Evolutionary conservation across 2,888 invertebrate species (phyloP), one percentile per base, ranked within the genome.

Genomic region (Nemotelus pantherinus): DNA sequence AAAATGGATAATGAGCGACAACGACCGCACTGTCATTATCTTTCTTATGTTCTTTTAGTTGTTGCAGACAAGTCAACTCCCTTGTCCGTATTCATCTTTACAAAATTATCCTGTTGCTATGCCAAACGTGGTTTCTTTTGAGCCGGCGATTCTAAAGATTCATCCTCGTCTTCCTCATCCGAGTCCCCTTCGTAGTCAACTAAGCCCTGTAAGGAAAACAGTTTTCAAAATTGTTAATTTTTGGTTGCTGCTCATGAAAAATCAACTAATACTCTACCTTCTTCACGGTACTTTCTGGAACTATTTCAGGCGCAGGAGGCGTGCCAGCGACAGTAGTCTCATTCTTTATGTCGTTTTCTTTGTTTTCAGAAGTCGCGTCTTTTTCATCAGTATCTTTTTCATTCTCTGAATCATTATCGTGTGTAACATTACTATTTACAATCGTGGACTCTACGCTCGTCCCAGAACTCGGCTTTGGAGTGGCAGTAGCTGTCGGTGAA

Each of bases 121-220:
- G 83, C 87, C 80, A 87, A 81, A 80, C 87, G 87, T 79, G 86
- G 84, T 81, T 87, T 87, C 81, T 87, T 87, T 83, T 86, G 85
- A 83, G 85, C 84, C 80, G 86, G 87, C 79, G 85, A 82, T 64
- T 80, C 80, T 65, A 84, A 85, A 80, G 86, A 84, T 50, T 86
- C 86, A 50, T 93, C 92, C 80, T 95, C 95, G 79, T 96, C 96
- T 79, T 96, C 96, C 84, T 98, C 98, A 84, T 98, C 98, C 0
- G 97, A 98, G 88, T 98, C 98, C 77, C 96, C 98, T 86, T 98
- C 98, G 85, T 98, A 98, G 88, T 98, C 98, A 80, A 98, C 98
- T 84, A 98, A 90, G 82, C 96, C 95, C 95, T 95, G 86, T 47
- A 60, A 57, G 6, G 58, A 60, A 58, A 72, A 72, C 25, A 10